These are phyloP conservation scores for Odontesthes bonariensis DNA, from an alignment of 2,113 vertebrate species.

Conservation along the genomic window DNA sequence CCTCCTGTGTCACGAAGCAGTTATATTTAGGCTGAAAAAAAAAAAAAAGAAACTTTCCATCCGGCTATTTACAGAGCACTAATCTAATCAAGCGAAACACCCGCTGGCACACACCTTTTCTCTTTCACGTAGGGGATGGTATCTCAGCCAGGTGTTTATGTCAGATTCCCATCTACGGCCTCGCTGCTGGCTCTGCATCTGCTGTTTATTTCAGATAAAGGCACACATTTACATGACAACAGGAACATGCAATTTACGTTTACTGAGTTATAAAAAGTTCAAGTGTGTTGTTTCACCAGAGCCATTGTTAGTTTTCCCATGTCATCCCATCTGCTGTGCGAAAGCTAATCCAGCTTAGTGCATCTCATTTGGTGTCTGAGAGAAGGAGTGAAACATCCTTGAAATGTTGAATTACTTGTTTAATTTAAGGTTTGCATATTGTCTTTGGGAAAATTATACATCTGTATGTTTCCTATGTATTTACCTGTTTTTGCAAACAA, in stretches of 20 bases:
- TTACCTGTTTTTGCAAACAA: background rate
- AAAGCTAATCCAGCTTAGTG: background rate
- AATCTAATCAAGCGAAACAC: slow-evolving; percentile 27
- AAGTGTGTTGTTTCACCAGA: background rate
- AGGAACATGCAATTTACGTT: background rate
- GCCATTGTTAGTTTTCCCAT: background rate
- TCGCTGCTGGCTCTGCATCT: background rate
- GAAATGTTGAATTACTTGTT: background rate
- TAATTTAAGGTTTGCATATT: background rate
- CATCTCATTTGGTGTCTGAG: background rate
- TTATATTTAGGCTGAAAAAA: slow-evolving; percentile 17
- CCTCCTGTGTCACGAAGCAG: slow-evolving; percentile 8
- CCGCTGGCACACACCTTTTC: slow-evolving; percentile 15
- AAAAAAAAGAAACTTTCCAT: slow-evolving; percentile 59
- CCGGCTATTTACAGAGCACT: slow-evolving; percentile 40
- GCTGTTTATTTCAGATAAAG: slow-evolving; percentile 9
- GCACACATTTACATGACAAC: slow-evolving; percentile 5
- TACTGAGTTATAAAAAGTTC: background rate
- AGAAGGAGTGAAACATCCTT: background rate
- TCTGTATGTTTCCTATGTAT: background rate
- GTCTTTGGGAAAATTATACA: background rate
- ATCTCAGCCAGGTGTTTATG: slow-evolving; percentile 19
- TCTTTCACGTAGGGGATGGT: slow-evolving; percentile 24
- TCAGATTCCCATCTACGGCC: background rate
- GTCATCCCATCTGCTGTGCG: slow-evolving; percentile 1